Base-by-base conservation (phyloP, 2,113 vertebrate species). In the Macaca mulatta region DNA sequence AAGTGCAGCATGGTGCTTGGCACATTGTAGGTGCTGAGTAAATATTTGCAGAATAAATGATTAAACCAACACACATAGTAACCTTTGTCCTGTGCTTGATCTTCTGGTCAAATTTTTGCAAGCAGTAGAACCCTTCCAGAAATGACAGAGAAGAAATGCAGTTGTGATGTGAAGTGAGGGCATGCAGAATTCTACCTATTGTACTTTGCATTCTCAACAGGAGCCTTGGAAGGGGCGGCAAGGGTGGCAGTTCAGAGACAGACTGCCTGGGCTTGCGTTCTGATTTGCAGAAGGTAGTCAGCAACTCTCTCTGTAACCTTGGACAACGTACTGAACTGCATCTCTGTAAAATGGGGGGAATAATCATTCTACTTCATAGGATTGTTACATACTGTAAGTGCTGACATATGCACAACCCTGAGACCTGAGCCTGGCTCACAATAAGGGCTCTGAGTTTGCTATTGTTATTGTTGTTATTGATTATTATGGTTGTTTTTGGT, bases 281-380 rank as follows among this genome's bases (percentile, higher is more conserved):
- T 8, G 10, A 72, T 40, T 38, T 8, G 7, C 32, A n/a, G 61
- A 64, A 64, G 61, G 61, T 64, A 32, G 27, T 14, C 6, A 78
- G 10, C 40, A 32, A 35, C 75, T 23, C 0, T 23, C 12, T 25
- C 3, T 35, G 80, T 23, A n/a, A 27, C 77, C 16, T 57, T 18
- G 17, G 48, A 85, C 18, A 8, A 38, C 32, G 8, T 13, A 23
- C n/a, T 32, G 22, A 25, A 1, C 13, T 23, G 3, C 17, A 40
- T 78, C 30, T 94, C 45, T 8, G 12, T 55, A 83, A 59, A 70
- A 52, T 32, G 55, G 83, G 50, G 12, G 43, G 13, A 55, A 61
- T 14, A 32, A 10, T 3, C 18, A 1, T 6, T 40, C 17, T n/a
- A 1, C 48, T 6, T 43, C 23, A 2, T 1, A 8, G 12, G 3